A percentile compares a stretch with the other conserved stretches of the same genome.
Evolutionary conservation across 2,113 vertebrate species (phyloP).

Genomic region (Erythrolamprus reginae): DNA sequence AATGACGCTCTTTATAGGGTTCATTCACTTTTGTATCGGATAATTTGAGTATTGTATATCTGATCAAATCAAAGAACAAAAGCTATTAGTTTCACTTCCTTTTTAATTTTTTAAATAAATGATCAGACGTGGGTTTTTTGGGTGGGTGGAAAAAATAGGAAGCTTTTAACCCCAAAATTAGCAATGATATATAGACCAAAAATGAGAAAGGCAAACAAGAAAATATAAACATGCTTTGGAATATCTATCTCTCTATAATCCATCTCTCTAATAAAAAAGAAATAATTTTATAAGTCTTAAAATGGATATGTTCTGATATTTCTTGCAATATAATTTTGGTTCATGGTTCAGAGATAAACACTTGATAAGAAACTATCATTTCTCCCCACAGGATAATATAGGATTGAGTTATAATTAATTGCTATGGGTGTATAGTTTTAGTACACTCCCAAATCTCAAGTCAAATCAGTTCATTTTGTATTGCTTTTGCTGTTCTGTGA

Average conservation of each 20-base stretch:
- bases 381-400: not conserved
- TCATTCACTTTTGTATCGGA: constrained; percentile 16
- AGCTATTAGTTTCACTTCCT: constrained; percentile 1
- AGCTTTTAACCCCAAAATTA: not conserved
- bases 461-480: not conserved
- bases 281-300: not conserved
- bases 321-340: not conserved
- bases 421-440: not conserved
- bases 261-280: not conserved
- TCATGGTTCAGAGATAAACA: not conserved
- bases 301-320: not conserved
- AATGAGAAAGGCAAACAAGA: not conserved
- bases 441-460: not conserved
- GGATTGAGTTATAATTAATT: not conserved
- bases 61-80: constrained; percentile 9
- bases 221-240: not conserved
- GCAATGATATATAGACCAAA: not conserved
- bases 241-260: not conserved
- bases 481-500: not conserved
- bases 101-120: not conserved
- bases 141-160: not conserved
- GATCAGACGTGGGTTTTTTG: not conserved
- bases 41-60: not conserved
- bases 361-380: not conserved
- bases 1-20: not conserved